These are phyloP conservation scores for Trichosurus vulpecula DNA, from an alignment of 2,797 vertebrate species.

Conservation along the genomic window DNA sequence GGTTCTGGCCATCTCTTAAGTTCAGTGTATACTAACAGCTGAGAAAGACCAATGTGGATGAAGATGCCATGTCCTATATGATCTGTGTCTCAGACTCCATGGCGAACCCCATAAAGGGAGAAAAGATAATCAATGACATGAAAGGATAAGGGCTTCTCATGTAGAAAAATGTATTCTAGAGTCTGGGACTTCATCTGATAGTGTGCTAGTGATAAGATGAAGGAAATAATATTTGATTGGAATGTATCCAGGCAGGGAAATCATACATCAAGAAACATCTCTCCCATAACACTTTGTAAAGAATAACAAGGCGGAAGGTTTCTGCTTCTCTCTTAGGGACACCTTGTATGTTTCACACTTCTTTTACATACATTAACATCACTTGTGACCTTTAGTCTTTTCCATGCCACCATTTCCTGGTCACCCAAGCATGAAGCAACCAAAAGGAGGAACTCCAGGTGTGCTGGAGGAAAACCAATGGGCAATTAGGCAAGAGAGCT, in stretches of 20 bases:
- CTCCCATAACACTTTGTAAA: too few relatives aligned
- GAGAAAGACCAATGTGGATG: not conserved
- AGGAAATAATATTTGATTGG: not conserved
- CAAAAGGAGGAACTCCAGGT: not conserved
- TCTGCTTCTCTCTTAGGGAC: too few relatives aligned
- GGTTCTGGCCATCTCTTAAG: not conserved
- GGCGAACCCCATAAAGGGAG: not conserved
- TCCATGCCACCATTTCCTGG: too few relatives aligned
- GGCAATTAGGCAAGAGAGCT: not conserved
- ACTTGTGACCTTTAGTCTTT: not conserved
- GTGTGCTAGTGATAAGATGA: not conserved
- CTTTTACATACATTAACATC: not conserved
- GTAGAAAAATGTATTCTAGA: not conserved
- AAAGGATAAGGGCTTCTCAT: not conserved
- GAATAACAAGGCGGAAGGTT: too few relatives aligned
- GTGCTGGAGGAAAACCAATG: not conserved
- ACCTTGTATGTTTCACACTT: too few relatives aligned
- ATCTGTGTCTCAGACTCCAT: not conserved
- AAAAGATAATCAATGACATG: not conserved
- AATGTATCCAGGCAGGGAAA: too few relatives aligned
- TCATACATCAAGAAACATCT: too few relatives aligned
- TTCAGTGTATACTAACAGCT: not conserved
- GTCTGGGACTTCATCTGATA: not conserved
- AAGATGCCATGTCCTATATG: not conserved
- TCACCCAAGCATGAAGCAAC: not conserved